Evolutionary conservation across 2,113 vertebrate genomes (phyloP).

Genomic region (Podiceps cristatus): DNA sequence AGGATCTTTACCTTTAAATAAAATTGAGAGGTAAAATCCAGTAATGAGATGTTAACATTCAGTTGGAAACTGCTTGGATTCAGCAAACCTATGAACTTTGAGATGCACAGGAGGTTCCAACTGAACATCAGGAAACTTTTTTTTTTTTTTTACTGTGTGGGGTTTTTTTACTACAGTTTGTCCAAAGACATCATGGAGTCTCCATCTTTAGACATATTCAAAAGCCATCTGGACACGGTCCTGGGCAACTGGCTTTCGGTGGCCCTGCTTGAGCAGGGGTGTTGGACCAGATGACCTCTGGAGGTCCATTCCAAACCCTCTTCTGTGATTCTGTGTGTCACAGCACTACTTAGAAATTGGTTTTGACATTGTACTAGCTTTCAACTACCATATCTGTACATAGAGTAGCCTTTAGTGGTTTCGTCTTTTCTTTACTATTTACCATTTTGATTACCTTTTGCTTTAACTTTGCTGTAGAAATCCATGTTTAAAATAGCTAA

Average conservation of each 20-base stretch:
- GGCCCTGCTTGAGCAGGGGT: neutral
- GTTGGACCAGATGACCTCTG: neutral
- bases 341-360: neutral
- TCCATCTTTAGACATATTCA: neutral
- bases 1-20: neutral
- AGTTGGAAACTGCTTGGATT: neutral
- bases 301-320: neutral
- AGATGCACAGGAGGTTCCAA: neutral
- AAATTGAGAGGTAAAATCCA: neutral
- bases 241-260: neutral
- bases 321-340: neutral
- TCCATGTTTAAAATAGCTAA: neutral
- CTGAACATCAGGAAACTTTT: neutral
- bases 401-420: neutral
- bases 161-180: neutral
- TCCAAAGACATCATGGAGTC: neutral
- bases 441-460: neutral
- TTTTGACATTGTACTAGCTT: neutral
- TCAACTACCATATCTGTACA: neutral
- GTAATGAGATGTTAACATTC: neutral
- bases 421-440: neutral
- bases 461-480: neutral
- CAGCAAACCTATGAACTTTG: neutral
- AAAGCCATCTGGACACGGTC: rapidly evolving
- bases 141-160: neutral